Conservation (phyloP, 2,888 invertebrate genomes). For the Strigamia crassipes region DNA sequence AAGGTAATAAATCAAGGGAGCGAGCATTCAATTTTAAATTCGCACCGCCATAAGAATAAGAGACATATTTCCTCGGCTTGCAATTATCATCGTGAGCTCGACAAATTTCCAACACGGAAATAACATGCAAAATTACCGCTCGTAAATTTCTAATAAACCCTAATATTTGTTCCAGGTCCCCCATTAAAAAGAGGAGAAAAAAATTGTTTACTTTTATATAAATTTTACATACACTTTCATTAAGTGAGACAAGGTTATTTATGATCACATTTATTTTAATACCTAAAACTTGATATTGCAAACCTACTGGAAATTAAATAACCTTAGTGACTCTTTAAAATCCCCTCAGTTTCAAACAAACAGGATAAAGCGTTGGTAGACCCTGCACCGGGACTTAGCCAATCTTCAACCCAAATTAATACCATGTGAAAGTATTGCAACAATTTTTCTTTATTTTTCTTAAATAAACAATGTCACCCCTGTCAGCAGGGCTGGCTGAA, state of each 20-base stretch:
- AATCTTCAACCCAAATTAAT: neutral
- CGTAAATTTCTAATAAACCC: constrained; percentile 28
- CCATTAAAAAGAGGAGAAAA: neutral
- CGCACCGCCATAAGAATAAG: neutral
- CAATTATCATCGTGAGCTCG: constrained; percentile 26
- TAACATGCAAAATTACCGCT: neutral
- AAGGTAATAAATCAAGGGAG: neutral
- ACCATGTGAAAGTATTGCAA: no score
- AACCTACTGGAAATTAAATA: constrained; percentile 23
- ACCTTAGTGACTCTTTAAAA: constrained; percentile 27
- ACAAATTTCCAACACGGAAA: constrained; percentile 33
- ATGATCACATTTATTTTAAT: constrained; percentile 33
- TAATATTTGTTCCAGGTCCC: neutral
- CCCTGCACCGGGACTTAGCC: neutral
- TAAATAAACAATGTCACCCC: no score
- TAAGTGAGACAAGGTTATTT: constrained; percentile 19
- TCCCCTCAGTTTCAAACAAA: neutral
- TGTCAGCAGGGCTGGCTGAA: no score
- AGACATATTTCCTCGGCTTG: neutral
- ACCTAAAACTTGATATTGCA: constrained; percentile 31
- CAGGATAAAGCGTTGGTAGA: no score
- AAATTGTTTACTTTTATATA: neutral
- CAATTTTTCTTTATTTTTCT: no score
- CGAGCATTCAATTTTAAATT: constrained; percentile 16
- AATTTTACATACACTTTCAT: constrained; percentile 14